Base-by-base conservation (phyloP, 1,140 invertebrate species). In the Drosophila pallidifrons region DNA sequence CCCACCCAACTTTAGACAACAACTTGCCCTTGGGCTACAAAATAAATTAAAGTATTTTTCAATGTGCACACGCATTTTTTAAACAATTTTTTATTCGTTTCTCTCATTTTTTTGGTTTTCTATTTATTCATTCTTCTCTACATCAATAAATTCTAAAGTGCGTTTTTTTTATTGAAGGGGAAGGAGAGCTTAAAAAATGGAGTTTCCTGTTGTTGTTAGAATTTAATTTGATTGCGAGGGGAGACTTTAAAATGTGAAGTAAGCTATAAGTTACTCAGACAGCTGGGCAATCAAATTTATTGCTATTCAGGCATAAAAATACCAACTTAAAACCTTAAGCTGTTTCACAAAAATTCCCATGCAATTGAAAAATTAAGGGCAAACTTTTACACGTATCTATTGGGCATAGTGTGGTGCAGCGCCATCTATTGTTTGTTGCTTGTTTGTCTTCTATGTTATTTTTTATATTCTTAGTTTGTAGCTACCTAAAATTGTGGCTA, bases 41-140 rank as follows among this genome's bases (percentile, higher is more conserved):
- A 83, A 89, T 88, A 80, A 83, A 89, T 88, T 83, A 82, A 87
- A 88, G 83, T 61, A 83, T 85, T 83, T 76, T 77, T 68, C 55
- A 73, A 59, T 67, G 70, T 54, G 73, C 64, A 73, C 51, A 47
- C 49, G 28, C 43, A 79, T 77, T 85, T 52, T 52, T 66, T 35
- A 59, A 67, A 66, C 45, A 41, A 69, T 46, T 51, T 45, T 15
- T 15, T 52, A 57, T 64, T 45, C 38, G 38, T 28, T 1, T 41
- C 8, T 11, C 32, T 8, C 16, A 13, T 38, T 38, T 59, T 49
- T 68, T 45, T 69, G 38, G 30, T 66, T 46, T 57, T 60, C 65
- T 74, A 68, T 79, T 77, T 88, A 74, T 80, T 80, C 74, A 82
- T 78, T 65, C 57, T 64, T 15, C 38, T 61, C 20, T 57, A 60